Evolutionary conservation across 2,113 vertebrate species (phyloP), one percentile per base, ranked within the genome.

Genomic region (Microtus montanus): DNA sequence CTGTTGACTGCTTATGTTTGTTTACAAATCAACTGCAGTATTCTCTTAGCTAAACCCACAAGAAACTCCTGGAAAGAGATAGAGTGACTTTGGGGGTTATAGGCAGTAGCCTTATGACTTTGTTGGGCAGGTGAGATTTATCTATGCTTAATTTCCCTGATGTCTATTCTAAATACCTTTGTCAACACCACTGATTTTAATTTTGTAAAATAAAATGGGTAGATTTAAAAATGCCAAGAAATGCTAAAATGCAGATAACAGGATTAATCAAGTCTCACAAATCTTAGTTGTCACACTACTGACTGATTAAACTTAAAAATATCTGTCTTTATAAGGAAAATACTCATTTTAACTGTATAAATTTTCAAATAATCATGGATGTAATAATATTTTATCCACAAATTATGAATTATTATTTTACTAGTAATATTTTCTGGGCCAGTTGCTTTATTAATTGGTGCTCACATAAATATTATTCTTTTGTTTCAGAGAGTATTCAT

Each of bases 51-150:
- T 74, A 66, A 5, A 22, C 47, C 49, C 61, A 33, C 5, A 35
- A 94, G 28, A 64, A 95, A 89, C 22, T 73, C 96, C 92, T 86
- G 30, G 20, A 24, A 93, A 54, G 14, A 96, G 93, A 93, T 83
- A 83, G 90, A 93, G 33, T 92, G 6, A 74, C 28, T 70, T 78
- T 9, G 44, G 66, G 47, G 66, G 74, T 92, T 93, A 78, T 92
- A 88, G 20, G 47, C 68, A 84, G 85, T 74, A 79, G 11, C 20
- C 96, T 87, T 66, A 83, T 88, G 70, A 71, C 41, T 92, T 90
- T 24, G 24, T 96, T 49, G 12, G 91, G 33, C 20, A 58, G 54
- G 22, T 52, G 35, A 30, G 5, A 79, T 91, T 84, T 86, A 87
- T 64, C 58, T 84, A 9, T 54, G 92, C 85, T 30, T 75, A 96